Evolutionary conservation across 1,140 invertebrate genomes (phyloP).

Genomic region (Oncopodura yosiiana): DNA sequence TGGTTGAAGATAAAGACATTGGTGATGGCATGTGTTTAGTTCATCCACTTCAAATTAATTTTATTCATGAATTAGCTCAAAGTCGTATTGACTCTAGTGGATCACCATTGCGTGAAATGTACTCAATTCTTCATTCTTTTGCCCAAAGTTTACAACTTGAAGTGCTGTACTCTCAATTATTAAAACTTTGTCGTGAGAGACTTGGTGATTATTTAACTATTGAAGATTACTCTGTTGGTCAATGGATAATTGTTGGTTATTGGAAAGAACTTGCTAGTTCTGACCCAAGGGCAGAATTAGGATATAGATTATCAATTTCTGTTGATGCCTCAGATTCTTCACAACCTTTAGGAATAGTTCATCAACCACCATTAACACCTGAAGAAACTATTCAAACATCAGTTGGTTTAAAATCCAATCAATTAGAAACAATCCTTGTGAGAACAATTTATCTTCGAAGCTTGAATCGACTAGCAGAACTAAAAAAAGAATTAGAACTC

Average conservation of each 20-base stretch:
- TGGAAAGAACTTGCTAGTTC: conserved; percentile 53
- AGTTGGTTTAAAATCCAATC: conserved; percentile 28
- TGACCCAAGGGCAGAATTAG: conserved; percentile 70
- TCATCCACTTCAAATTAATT: conserved; percentile 82
- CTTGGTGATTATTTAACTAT: conserved; percentile 83
- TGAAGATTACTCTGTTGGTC: conserved; percentile 83
- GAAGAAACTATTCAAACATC: conserved; percentile 43
- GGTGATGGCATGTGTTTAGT: conserved; percentile 92
- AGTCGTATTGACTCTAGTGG: conserved; percentile 69
- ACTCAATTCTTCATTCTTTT: conserved; percentile 82
- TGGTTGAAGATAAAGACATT: conserved; percentile 94
- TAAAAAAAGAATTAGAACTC: conserved; percentile 61
- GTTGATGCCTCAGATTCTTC: conserved; percentile 73
- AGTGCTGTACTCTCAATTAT: conserved; percentile 86
- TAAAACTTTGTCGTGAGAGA: conserved; percentile 73
- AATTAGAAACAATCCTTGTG: conserved; percentile 58
- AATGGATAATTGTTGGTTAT: conserved; percentile 80
- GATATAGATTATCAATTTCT: conserved; percentile 77
- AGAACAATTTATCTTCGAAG: conserved; percentile 92
- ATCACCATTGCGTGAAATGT: conserved; percentile 71
- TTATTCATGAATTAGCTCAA: conserved; percentile 84
- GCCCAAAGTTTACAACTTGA: conserved; percentile 91
- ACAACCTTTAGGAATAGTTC: conserved; percentile 70
- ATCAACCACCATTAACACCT: conserved; percentile 71
- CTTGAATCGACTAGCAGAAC: conserved; percentile 63